Conservation (phyloP, 2,797 vertebrate genomes). For the Sebastes kiyomatsui region DNA sequence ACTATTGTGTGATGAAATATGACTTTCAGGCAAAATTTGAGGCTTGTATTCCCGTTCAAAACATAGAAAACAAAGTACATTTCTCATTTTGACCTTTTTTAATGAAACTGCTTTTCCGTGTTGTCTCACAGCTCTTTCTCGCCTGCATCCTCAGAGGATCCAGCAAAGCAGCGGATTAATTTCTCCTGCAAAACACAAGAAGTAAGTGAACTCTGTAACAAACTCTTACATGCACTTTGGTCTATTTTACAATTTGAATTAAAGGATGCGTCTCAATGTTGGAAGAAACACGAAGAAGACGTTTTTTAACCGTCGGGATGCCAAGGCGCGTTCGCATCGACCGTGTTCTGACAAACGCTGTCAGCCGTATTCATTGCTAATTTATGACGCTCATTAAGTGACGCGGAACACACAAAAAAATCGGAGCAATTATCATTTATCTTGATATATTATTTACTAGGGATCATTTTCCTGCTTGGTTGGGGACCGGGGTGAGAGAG, state of each 20-base stretch:
- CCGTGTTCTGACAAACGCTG: constrained; percentile 88
- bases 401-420: constrained; percentile 87
- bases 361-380: constrained; percentile 95
- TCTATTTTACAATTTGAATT: neutral
- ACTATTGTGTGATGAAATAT: neutral
- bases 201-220: neutral
- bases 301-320: constrained; percentile 41
- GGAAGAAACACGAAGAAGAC: neutral
- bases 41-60: neutral
- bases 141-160: neutral
- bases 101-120: neutral
- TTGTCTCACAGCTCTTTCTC: neutral
- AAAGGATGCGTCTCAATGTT: neutral
- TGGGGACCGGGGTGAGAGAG: constrained; percentile 59
- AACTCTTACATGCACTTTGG: neutral
- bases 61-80: neutral
- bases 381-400: constrained; percentile 98
- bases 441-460: constrained; percentile 99
- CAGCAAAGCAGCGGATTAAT: neutral
- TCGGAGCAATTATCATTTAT: constrained; percentile 98
- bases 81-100: constrained; percentile 5
- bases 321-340: constrained; percentile 58
- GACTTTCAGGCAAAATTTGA: neutral
- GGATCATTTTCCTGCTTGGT: constrained; percentile 88
- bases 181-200: neutral